A percentile compares a stretch with the other conserved stretches of the same genome.
These are phyloP conservation scores for Sporophila hypoxantha DNA, from an alignment of 2,113 vertebrate genomes.

Conservation along the genomic window DNA sequence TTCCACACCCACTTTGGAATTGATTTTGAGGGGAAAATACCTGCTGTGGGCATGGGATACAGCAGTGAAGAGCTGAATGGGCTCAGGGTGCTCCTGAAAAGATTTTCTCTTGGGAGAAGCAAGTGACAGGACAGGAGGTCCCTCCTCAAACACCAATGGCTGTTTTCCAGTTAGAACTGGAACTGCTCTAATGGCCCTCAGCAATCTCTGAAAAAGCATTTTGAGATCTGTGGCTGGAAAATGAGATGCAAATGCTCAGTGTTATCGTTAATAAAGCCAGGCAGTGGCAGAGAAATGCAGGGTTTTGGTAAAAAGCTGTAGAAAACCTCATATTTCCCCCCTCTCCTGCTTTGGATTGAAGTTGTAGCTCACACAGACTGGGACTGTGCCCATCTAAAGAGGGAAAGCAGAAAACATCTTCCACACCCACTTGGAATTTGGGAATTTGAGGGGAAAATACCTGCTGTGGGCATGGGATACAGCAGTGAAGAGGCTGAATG, in stretches of 20 bases:
- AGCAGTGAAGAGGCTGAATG: background rate
- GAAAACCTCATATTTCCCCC: too few species aligned
- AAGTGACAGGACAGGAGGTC: background rate
- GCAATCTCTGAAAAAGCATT: background rate
- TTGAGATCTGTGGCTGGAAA: background rate
- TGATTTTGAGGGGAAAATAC: background rate
- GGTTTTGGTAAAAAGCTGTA: too few species aligned
- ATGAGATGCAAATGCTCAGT: background rate
- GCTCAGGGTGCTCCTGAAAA: background rate
- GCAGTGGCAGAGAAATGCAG: background rate
- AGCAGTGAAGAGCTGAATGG: background rate
- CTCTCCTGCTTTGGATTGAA: background rate
- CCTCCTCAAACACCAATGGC: background rate
- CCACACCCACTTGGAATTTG: background rate
- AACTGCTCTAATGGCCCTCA: background rate
- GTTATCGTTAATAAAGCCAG: background rate
- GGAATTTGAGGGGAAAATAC: background rate
- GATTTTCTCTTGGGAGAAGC: background rate
- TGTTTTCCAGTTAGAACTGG: too few species aligned
- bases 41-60: background rate
- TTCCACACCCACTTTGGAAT: background rate
- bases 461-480: too few species aligned
- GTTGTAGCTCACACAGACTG: fast-evolving
- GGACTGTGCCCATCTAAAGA: background rate
- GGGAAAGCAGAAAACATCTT: background rate